phyloP scores from a whole-genome alignment of 1,140 invertebrate genomes.

The Lordiphosa stackelbergi region DNA sequence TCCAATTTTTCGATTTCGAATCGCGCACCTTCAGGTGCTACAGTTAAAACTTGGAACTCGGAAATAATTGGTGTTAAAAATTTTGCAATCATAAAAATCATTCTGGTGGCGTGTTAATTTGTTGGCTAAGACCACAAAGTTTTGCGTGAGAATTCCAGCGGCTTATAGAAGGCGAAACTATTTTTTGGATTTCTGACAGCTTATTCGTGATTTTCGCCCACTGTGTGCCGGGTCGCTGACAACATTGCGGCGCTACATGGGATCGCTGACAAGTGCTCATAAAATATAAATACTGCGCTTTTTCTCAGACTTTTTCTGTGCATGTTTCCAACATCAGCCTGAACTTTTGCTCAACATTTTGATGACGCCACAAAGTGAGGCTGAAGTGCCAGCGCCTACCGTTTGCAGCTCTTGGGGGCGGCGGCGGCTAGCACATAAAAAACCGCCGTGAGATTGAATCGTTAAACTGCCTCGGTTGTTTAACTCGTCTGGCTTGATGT shows the following conservation, averaged over 20 bases:
- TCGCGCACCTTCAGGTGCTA: too few relatives aligned
- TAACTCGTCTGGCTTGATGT: slow-evolving; percentile 9
- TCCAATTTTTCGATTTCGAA: too few relatives aligned
- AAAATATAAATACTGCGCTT: slow-evolving; percentile 55
- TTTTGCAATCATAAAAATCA: too few relatives aligned
- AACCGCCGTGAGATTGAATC: slow-evolving; percentile 52
- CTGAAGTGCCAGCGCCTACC: slow-evolving; percentile 7
- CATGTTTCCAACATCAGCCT: slow-evolving; percentile 24
- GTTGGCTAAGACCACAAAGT: too few relatives aligned
- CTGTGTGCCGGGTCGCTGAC: slow-evolving; percentile 19
- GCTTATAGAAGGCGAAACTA: background rate
- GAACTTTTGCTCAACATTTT: slow-evolving; percentile 33
- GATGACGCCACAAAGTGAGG: slow-evolving; percentile 31
- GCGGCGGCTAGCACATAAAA: slow-evolving; percentile 44
- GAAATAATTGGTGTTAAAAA: too few relatives aligned
- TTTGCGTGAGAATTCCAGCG: slow-evolving; percentile 9
- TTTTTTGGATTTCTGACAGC: background rate
- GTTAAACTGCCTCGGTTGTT: slow-evolving; percentile 37
- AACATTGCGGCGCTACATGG: slow-evolving; percentile 53
- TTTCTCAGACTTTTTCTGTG: slow-evolving; percentile 28
- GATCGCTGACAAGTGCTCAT: slow-evolving; percentile 55
- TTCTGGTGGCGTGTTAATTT: too few relatives aligned
- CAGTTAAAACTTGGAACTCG: too few relatives aligned
- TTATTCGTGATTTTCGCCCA: slow-evolving; percentile 14
- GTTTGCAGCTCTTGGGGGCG: slow-evolving; percentile 6